Base-by-base conservation (phyloP, 1,140 invertebrate genomes). In the Delia radicum region DNA sequence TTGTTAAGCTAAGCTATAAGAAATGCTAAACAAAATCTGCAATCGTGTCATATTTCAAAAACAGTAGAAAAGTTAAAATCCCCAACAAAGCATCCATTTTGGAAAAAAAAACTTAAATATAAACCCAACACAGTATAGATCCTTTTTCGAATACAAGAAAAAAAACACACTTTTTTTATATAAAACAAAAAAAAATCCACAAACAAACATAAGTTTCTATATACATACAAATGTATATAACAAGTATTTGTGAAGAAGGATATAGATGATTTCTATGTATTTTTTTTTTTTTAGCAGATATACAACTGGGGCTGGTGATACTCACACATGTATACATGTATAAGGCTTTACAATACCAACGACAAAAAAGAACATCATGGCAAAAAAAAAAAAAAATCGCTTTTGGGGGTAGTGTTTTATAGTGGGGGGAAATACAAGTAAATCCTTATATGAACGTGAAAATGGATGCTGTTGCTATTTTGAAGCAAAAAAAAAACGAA, bases 11-110 rank as follows among this genome's bases (percentile, higher is more conserved):
- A 74, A 48, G 73, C 73, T 48, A 55, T 28, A 73, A 73, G 26
- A 18, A 48, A 27, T 15, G 24, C 26, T 6, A 31, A 71, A 73
- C 65, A 76, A 76, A 76, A 62, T 63, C 74, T 29, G 67, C 74
- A 83, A 81, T 81, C 82, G 81, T 83, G 81, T 81, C 82, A 82
- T 83, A 82, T 83, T 82, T 83, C 82, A 82, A 80, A 75, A 77
- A 75, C 76, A 77, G 73, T 67, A 77, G 65, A 77, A 77, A 77
- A 75, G 73, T 75, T 77, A 62, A 77, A 77, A 72, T 73, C 73
- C 72, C 13, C 46, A 62, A 65, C 72, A 24, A 73, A 74, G 72
- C 62, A 65, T 12, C 62, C 62, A 65, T 65, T 65, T 65, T 65
- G 62, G 29, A 65, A 29, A 10, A 12, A 15, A 65, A 65, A 15